Evolutionary conservation across 2,888 invertebrate species (phyloP), one percentile per base, ranked within the genome.

Genomic region (Stenichneumon culpator): DNA sequence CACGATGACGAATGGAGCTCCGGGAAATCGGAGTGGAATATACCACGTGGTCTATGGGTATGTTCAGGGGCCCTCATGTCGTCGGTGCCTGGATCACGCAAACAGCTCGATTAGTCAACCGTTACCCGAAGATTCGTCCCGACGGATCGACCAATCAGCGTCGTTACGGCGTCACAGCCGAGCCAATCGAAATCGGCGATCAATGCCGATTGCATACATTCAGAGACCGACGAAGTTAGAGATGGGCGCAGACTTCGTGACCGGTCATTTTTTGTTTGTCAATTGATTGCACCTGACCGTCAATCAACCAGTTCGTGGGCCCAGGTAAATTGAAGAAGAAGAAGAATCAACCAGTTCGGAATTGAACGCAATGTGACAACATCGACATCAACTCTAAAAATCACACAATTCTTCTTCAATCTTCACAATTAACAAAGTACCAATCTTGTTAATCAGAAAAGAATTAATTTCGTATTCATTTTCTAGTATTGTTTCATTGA

Each of bases 11-110:
- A 94, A 90, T 94, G 94, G 91, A 97, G 95, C 93, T 97, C 96
- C 90, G 97, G 97, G 94, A 96, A 96, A 92, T 97, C 97, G 95
- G 97, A 97, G 94, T 96, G 96, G 94, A 94, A 95, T 91, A 95
- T 93, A 82, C 96, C 95, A 94, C 96, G 96, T 93, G 97, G 97
- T 94, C 97, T 95, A 92, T 95, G 94, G 90, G 95, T 94, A 90
- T 94, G 94, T 92, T 98, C 98, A 93, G 97, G 97, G 90, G 98
- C 98, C 94, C 97, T 97, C 95, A 98, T 97, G 95, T 98, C 98
- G 95, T 98, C 97, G 93, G 98, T 98, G 95, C 98, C 98, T 97
- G 93, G 72, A 44, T 16, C 16, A 19, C 11, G 9, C 4, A 77
- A 57, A 63, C 16, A 63, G 16, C 60, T 22, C 28, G 22, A 60